Evolutionary conservation across 2,888 invertebrate genomes (phyloP).

Genomic region (Orgyia antiqua): DNA sequence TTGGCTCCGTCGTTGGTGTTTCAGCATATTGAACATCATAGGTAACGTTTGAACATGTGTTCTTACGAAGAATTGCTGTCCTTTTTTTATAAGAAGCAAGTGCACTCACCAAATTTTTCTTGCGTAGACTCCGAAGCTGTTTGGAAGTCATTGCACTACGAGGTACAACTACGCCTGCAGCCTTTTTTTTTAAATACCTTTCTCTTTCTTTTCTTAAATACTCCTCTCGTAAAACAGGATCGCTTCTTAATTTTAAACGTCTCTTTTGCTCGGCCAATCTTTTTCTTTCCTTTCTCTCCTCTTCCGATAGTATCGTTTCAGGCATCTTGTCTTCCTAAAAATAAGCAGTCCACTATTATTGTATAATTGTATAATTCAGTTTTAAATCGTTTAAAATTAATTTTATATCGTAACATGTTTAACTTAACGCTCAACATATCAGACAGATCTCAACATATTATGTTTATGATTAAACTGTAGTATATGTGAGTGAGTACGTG

Average conservation of each 20-base stretch:
- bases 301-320: slow-evolving; percentile 9
- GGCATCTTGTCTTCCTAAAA: too few relatives aligned
- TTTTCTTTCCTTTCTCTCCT: slow-evolving; percentile 11
- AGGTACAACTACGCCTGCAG: slow-evolving; percentile 8
- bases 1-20: slow-evolving; percentile 7
- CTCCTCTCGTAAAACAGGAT: too few relatives aligned
- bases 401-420: too few relatives aligned
- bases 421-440: slow-evolving; percentile 3
- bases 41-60: slow-evolving; percentile 6
- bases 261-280: too few relatives aligned
- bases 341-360: too few relatives aligned
- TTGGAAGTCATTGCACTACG: slow-evolving; percentile 8
- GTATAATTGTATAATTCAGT: too few relatives aligned
- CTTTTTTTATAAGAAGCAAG: slow-evolving; percentile 9
- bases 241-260: too few relatives aligned
- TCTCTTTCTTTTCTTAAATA: too few relatives aligned
- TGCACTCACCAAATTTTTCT: slow-evolving; percentile 9
- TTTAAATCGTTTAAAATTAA: too few relatives aligned
- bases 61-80: slow-evolving; percentile 4
- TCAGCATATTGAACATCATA: slow-evolving; percentile 9
- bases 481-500: background rate
- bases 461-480: background rate
- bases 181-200: slow-evolving; percentile 8
- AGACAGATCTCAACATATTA: background rate
- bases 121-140: slow-evolving; percentile 5